phyloP scores from a whole-genome alignment of 2,888 invertebrate species.

The Patella depressa region DNA sequence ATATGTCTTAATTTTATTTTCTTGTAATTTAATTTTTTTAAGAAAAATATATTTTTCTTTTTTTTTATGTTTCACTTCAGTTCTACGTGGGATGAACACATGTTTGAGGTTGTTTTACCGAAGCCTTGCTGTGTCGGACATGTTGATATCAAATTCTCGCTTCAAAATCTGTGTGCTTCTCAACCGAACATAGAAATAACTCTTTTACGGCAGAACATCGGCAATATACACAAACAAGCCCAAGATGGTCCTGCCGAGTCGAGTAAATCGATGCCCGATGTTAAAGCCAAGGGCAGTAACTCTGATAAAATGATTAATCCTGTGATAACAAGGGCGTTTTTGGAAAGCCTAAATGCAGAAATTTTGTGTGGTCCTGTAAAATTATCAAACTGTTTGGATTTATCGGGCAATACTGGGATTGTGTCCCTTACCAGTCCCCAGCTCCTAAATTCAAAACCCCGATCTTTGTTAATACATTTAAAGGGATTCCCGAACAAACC shows the following conservation, averaged over 20 bases:
- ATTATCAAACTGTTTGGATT: slow-evolving; percentile 84
- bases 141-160: slow-evolving; percentile 87
- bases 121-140: slow-evolving; percentile 85
- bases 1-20: no score
- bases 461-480: slow-evolving; percentile 67
- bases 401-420: slow-evolving; percentile 87
- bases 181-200: slow-evolving; percentile 82
- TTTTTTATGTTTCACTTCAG: slow-evolving; percentile 64
- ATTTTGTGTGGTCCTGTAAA: slow-evolving; percentile 91
- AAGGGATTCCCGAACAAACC: slow-evolving; percentile 57
- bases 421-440: slow-evolving; percentile 87
- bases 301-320: slow-evolving; percentile 36
- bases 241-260: slow-evolving; percentile 12
- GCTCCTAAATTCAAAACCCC: slow-evolving; percentile 64
- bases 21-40: background rate
- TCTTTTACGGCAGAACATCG: slow-evolving; percentile 79
- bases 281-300: slow-evolving; percentile 15
- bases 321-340: slow-evolving; percentile 77
- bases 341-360: slow-evolving; percentile 89
- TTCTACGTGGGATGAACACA: slow-evolving; percentile 92
- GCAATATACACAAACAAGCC: slow-evolving; percentile 74
- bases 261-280: slow-evolving; percentile 6
- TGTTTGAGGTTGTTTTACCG: slow-evolving; percentile 89
- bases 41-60: background rate
- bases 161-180: slow-evolving; percentile 83